Percentiles rank a stretch among this genome's conserved stretches.
phyloP scores from a whole-genome alignment of 2,888 invertebrate genomes.

The Cactoblastis cactorum region DNA sequence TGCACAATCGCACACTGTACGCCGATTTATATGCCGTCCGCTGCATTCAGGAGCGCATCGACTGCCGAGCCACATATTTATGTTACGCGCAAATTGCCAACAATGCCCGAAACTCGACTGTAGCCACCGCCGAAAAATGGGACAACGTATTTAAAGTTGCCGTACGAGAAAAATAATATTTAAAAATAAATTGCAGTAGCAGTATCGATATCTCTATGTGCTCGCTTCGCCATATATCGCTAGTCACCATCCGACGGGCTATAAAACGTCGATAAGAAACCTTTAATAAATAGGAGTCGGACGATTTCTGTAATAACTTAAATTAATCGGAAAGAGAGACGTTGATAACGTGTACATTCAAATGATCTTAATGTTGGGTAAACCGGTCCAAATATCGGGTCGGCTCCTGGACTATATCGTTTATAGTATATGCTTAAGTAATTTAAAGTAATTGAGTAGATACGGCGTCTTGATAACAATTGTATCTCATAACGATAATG shows the following conservation, averaged over 20 bases:
- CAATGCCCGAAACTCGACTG: slow-evolving; percentile 66
- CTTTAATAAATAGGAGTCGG: slow-evolving; percentile 50
- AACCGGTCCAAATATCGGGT: slow-evolving; percentile 32
- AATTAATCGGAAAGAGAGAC: slow-evolving; percentile 48
- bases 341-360: slow-evolving; percentile 49
- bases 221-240: slow-evolving; percentile 33
- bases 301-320: slow-evolving; percentile 46
- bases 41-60: slow-evolving; percentile 62
- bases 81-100: slow-evolving; percentile 62
- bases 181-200: slow-evolving; percentile 29
- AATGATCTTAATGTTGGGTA: slow-evolving; percentile 39
- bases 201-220: slow-evolving; percentile 30
- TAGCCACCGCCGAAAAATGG: slow-evolving; percentile 40
- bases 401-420: slow-evolving; percentile 7
- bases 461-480: slow-evolving; percentile 30
- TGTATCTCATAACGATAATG: slow-evolving; percentile 43
- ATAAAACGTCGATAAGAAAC: slow-evolving; percentile 33
- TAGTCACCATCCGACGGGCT: slow-evolving; percentile 39
- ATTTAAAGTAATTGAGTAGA: slow-evolving; percentile 60
- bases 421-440: slow-evolving; percentile 52
- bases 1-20: slow-evolving; percentile 40
- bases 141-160: slow-evolving; percentile 32
- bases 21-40: slow-evolving; percentile 46
- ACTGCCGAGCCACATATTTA: slow-evolving; percentile 63
- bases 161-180: background rate